These are phyloP conservation scores for Buphagus erythrorhynchus DNA, from an alignment of 2,797 vertebrate genomes.

Conservation along the genomic window DNA sequence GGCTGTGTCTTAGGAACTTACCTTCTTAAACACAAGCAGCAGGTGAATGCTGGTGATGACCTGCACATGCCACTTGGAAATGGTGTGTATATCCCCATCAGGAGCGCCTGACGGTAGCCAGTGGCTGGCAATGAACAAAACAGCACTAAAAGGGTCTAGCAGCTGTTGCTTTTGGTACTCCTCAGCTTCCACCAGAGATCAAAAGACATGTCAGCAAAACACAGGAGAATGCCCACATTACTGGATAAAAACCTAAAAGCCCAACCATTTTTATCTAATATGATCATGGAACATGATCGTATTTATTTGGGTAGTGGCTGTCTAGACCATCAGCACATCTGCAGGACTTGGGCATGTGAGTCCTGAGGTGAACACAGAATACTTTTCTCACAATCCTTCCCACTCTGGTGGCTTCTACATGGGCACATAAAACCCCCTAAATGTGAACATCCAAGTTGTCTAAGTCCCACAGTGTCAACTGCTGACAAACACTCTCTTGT, in stretches of 20 bases:
- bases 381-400: background rate
- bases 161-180: background rate
- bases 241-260: background rate
- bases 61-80: background rate
- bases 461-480: background rate
- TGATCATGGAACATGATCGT: too few species aligned
- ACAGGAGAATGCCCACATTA: rapidly evolving
- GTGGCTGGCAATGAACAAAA: background rate
- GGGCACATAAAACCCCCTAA: too few species aligned
- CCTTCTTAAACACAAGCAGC: background rate
- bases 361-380: background rate
- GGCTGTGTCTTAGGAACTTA: background rate
- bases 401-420: background rate
- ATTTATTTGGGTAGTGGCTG: background rate
- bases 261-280: background rate
- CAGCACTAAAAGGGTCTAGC: background rate
- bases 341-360: background rate
- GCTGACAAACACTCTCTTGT: background rate
- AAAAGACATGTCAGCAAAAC: background rate
- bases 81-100: background rate
- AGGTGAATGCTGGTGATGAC: background rate
- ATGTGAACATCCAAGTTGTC: background rate
- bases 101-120: background rate
- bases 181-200: background rate
- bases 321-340: background rate